A percentile compares a stretch with the other conserved stretches of the same genome.
phyloP scores from a whole-genome alignment of 2,888 invertebrate species.

The Lycocerus yunnanus region DNA sequence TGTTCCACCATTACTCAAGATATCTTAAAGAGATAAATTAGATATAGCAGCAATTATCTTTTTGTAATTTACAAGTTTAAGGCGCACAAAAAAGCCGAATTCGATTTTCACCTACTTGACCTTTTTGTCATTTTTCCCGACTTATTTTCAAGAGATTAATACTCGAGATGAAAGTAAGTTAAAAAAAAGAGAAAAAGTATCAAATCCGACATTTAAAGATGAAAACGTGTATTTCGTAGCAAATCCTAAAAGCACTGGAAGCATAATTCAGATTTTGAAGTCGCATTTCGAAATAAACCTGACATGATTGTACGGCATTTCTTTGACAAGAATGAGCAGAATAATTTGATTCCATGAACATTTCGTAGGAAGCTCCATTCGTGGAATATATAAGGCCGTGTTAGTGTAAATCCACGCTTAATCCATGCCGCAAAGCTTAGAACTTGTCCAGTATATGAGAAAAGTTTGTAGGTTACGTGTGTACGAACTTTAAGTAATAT shows the following conservation, averaged over 20 bases:
- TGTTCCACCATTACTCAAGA: neutral
- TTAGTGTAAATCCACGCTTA: slow-evolving; percentile 49
- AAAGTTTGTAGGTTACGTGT: slow-evolving; percentile 22
- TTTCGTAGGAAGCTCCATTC: slow-evolving; percentile 41
- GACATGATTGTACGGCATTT: slow-evolving; percentile 48
- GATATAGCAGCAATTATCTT: neutral
- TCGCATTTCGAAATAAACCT: slow-evolving; percentile 42
- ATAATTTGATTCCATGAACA: slow-evolving; percentile 51
- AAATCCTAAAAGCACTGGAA: slow-evolving; percentile 9
- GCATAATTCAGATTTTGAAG: slow-evolving; percentile 18
- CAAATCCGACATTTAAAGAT: slow-evolving; percentile 11
- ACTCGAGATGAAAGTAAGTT: neutral
- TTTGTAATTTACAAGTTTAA: neutral
- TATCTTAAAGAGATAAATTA: slow-evolving; percentile 3
- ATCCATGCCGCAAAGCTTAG: slow-evolving; percentile 43
- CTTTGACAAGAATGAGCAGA: slow-evolving; percentile 48
- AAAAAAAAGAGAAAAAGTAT: neutral
- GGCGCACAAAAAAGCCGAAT: neutral
- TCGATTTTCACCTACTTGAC: neutral
- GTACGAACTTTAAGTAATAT: slow-evolving; percentile 13
- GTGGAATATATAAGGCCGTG: slow-evolving; percentile 45
- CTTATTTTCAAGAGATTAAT: neutral
- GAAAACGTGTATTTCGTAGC: slow-evolving; percentile 11
- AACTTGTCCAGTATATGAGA: slow-evolving; percentile 46
- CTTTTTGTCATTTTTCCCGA: neutral